Conservation (phyloP, 2,113 vertebrate genomes). For the Amphilophus citrinellus region DNA sequence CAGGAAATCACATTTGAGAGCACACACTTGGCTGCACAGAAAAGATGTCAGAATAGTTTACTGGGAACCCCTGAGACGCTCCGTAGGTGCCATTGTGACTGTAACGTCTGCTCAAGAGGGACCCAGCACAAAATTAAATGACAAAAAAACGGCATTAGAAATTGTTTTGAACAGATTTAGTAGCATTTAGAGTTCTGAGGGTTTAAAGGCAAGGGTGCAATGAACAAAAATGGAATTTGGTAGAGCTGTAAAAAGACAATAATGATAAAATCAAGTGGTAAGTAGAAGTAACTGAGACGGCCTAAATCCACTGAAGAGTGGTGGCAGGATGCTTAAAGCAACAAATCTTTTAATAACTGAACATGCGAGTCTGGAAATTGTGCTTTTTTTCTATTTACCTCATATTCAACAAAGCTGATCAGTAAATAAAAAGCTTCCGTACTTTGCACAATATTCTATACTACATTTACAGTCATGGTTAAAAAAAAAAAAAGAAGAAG, state of each 20-base stretch:
- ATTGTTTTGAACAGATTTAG: neutral
- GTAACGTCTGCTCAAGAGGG: neutral
- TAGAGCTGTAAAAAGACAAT: neutral
- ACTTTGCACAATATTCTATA: neutral
- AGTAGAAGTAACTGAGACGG: neutral
- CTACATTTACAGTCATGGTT: neutral
- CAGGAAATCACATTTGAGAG: neutral
- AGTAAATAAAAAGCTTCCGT: neutral
- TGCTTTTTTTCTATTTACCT: neutral
- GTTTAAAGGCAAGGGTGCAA: neutral
- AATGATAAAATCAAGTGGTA: neutral
- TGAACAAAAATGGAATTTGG: neutral
- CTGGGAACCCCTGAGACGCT: neutral
- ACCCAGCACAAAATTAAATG: neutral
- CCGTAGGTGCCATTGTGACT: neutral
- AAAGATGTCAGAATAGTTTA: conserved; percentile 1
- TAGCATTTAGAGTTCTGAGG: neutral
- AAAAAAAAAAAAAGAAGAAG: too few species aligned
- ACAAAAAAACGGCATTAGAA: neutral
- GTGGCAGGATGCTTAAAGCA: neutral
- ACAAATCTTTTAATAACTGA: neutral
- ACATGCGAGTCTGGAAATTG: neutral
- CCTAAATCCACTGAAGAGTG: neutral
- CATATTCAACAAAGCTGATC: neutral
- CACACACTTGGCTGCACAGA: neutral